A percentile compares a stretch with the other conserved stretches of the same genome.
These are phyloP conservation scores for Python bivittatus DNA, from an alignment of 2,113 vertebrate genomes.

Conservation along the genomic window DNA sequence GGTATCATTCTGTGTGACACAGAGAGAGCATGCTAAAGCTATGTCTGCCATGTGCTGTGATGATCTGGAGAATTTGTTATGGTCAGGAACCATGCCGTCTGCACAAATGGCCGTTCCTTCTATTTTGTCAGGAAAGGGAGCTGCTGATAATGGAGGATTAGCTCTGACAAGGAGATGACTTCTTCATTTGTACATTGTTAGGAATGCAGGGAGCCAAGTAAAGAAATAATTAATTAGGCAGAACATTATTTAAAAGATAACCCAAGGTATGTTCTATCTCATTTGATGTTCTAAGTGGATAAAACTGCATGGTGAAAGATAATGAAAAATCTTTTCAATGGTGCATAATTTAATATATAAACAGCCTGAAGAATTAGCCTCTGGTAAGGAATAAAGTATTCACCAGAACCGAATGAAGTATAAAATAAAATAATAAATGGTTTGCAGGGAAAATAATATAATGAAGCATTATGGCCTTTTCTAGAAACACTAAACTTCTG, in stretches of 20 bases:
- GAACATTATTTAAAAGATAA: constrained; percentile 5
- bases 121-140: not conserved
- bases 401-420: constrained; percentile 62
- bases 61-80: not conserved
- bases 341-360: constrained; percentile 40
- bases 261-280: constrained; percentile 2
- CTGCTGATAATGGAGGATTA: not conserved
- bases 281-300: not conserved
- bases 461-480: constrained; percentile 66
- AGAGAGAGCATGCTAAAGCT: too few relatives aligned
- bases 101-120: not conserved
- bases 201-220: not conserved
- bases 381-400: constrained; percentile 51
- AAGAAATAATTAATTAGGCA: constrained; percentile 3
- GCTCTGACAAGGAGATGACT: not conserved
- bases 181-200: not conserved
- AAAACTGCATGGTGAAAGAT: constrained; percentile 14
- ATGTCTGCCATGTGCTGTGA: not conserved
- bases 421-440: constrained; percentile 67
- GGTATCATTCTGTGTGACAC: too few relatives aligned
- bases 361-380: constrained; percentile 46
- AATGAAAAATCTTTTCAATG: constrained; percentile 44
- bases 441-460: constrained; percentile 58
- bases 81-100: not conserved
- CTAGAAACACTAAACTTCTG: constrained; percentile 69